These are phyloP conservation scores for Panorpa germanica DNA, from an alignment of 2,888 invertebrate genomes.

Conservation along the genomic window DNA sequence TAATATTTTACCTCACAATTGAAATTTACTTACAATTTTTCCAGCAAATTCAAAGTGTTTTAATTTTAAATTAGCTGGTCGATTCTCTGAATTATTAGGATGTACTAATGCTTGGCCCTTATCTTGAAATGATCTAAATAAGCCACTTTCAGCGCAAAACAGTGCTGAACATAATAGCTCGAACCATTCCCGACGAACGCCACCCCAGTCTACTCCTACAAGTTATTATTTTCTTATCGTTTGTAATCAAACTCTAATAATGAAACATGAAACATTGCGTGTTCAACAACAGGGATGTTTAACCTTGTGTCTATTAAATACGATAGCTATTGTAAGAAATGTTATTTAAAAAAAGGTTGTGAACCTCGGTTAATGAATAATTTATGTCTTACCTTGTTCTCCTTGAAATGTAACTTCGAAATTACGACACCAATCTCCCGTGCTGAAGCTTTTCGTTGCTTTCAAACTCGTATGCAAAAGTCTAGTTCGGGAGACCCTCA, in stretches of 20 bases:
- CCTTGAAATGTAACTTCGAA: constrained; percentile 85
- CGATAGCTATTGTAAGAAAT: no score
- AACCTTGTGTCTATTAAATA: no score
- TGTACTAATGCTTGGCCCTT: constrained; percentile 76
- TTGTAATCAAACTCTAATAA: no score
- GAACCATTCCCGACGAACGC: constrained; percentile 87
- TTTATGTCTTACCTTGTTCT: constrained; percentile 59
- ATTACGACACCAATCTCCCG: constrained; percentile 84
- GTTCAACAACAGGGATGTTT: no score
- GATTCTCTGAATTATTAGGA: constrained; percentile 65
- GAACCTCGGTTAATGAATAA: constrained; percentile 1
- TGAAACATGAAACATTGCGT: no score
- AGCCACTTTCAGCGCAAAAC: constrained; percentile 65
- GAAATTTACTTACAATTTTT: constrained; percentile 72
- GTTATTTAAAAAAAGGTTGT: no score
- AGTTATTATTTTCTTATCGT: constrained; percentile 11
- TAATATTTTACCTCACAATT: no score
- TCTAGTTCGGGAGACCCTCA: constrained; percentile 66
- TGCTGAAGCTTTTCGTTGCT: constrained; percentile 65
- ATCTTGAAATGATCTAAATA: constrained; percentile 76
- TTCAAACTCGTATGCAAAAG: constrained; percentile 70
- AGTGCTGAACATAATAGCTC: constrained; percentile 72
- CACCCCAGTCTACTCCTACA: constrained; percentile 84
- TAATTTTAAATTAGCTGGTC: constrained; percentile 59
- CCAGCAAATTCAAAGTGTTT: constrained; percentile 89